A percentile compares a stretch with the other conserved stretches of the same genome.
Evolutionary conservation across 2,797 vertebrate genomes (phyloP).

Genomic region (Pempheris klunzingeri): DNA sequence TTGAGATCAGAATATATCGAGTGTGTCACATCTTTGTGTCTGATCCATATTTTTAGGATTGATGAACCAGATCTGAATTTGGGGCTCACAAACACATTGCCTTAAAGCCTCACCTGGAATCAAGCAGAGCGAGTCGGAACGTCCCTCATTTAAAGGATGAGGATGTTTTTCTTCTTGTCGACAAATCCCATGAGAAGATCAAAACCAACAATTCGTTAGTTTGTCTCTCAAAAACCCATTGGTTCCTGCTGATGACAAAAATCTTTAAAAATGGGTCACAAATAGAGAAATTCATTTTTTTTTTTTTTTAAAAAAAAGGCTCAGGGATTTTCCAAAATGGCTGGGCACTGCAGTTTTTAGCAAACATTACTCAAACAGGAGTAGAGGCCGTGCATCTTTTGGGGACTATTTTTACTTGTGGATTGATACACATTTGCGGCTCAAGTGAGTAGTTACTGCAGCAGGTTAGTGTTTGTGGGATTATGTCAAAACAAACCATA

Average conservation of each 20-base stretch:
- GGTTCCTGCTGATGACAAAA: not conserved
- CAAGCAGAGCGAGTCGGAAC: not conserved
- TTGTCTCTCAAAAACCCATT: not conserved
- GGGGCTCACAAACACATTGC: not conserved
- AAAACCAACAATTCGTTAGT: not conserved
- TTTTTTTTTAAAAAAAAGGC: too few species aligned
- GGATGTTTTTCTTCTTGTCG: not conserved
- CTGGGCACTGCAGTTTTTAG: not conserved
- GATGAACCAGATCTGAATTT: not conserved
- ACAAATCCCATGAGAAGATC: not conserved
- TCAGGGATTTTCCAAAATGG: not conserved
- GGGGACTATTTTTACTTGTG: not conserved
- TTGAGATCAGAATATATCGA: conserved; percentile 2
- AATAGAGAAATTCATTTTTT: not conserved
- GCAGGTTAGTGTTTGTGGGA: not conserved
- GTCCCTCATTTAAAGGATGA: not conserved
- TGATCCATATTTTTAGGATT: conserved; percentile 31
- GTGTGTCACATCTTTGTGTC: not conserved
- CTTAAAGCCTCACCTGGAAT: not conserved
- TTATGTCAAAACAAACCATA: not conserved
- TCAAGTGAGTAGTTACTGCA: not conserved
- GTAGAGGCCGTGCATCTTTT: not conserved
- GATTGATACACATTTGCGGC: not conserved
- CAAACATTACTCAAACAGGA: not conserved
- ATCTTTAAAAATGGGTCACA: not conserved